Base-by-base conservation (phyloP, 2,888 invertebrate genomes). In the Apamea anceps region DNA sequence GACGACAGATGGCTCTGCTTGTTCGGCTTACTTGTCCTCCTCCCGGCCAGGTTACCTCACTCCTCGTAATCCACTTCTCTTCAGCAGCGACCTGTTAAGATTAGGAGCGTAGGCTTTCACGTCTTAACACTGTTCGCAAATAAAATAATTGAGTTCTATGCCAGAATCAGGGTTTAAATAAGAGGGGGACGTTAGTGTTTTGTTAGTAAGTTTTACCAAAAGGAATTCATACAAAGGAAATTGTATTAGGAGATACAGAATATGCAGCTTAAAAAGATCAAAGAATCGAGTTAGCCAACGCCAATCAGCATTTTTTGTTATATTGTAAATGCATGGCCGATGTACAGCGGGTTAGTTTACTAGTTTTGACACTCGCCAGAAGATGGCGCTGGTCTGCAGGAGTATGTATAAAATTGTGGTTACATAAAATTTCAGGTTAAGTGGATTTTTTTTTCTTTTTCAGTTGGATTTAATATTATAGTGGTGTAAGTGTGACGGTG, bases 1-100 rank as follows among this genome's bases (percentile, higher is more conserved):
- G 88, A 81, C 81, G 85, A 86, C 85, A 88, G 89, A 88, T 87
- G 89, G 86, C 81, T 83, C 86, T 88, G 87, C 80, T 84, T 80
- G 75, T 87, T 85, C 82, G 66, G 75, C 80, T 81, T 70, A 71
- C 72, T 85, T 81, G 87, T 86, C 81, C 84, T 85, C 86, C 87
- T 90, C 85, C 82, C 92, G 86, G 95, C 95, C 95, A 94, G 95
- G 96, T 94, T 97, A 97, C 95, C 97, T 97, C 94, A 97, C 96
- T 77, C 96, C 96, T 87, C 94, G 93, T 91, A 90, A 90, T 83
- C 95, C 95, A 88, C 93, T 94, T 89, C 94, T 95, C 95, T 96
- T 96, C 96, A 97, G 92, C 95, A 97, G 95, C 94, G 94, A 97
- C 96, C 97, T 97, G 97, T 78, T 91, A 92, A 95, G 80, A 94